Percentiles rank a stretch among this genome's conserved stretches.
These are phyloP conservation scores for Bursaphelenchus mucronatus DNA, from an alignment of 1,140 invertebrate genomes.

Conservation along the genomic window DNA sequence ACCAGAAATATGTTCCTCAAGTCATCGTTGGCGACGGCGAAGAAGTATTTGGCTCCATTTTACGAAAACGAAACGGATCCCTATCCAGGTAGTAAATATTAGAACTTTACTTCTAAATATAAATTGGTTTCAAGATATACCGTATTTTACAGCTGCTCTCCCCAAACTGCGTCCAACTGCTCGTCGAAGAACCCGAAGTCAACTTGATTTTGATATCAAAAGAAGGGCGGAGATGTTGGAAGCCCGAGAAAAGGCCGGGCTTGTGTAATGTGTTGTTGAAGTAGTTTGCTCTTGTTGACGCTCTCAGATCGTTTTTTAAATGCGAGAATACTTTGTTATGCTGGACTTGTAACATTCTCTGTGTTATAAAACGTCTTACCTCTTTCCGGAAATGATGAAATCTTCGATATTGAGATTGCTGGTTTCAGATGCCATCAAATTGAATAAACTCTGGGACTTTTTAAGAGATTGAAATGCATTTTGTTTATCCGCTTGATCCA, in stretches of 20 bases:
- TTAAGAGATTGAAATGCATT: too few relatives aligned
- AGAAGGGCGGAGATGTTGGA: conserved; percentile 11
- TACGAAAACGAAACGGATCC: conserved; percentile 27
- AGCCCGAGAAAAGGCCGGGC: not conserved
- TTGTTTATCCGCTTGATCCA: too few relatives aligned
- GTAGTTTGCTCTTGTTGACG: too few relatives aligned
- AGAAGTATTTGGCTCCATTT: conserved; percentile 22
- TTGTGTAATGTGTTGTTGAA: not conserved
- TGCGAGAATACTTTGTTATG: too few relatives aligned
- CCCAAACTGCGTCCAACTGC: conserved; percentile 1
- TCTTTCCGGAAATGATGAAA: too few relatives aligned
- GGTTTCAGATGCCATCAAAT: too few relatives aligned
- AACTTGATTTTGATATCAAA: conserved; percentile 11
- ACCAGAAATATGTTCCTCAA: conserved; percentile 28
- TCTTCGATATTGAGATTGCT: too few relatives aligned
- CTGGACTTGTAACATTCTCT: too few relatives aligned
- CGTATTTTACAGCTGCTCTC: conserved; percentile 1
- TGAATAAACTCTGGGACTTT: too few relatives aligned
- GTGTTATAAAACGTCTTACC: too few relatives aligned
- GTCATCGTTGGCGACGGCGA: conserved; percentile 24
- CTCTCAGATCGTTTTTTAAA: too few relatives aligned
- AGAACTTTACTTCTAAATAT: too few relatives aligned
- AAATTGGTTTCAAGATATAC: not conserved
- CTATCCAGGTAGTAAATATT: conserved; percentile 26
- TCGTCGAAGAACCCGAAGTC: not conserved